Base-by-base conservation (phyloP, 2,113 vertebrate species). In the Callocephalon fimbriatum region DNA sequence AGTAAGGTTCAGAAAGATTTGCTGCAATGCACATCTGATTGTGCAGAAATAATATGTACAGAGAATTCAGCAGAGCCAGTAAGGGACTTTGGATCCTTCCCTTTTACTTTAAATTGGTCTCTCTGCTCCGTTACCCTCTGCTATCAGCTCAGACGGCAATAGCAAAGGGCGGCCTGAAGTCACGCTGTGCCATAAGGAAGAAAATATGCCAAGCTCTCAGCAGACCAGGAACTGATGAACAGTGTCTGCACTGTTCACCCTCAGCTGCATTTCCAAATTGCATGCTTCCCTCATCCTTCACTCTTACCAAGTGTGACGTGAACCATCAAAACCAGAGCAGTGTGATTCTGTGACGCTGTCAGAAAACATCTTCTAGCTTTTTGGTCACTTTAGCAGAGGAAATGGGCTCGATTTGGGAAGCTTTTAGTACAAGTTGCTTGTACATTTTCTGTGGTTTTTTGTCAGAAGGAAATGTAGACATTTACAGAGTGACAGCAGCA, bases 111-210 rank as follows among this genome's bases (percentile, higher is more conserved):
- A 44, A 40, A 73, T 66, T 21, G 22, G 42, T 54, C 66, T 74
- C 6, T 7, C 31, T 79, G 44, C 26, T 63, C 31, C 5, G 21
- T 51, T 26, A 31, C 3, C 53, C 62, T 59, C 63, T 67, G 50
- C 22, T 56, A 17, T 76, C 67, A 80, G 40, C 50, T 86, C 72
- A 70, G 47, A 65, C 17, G 44, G 42, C 45, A 91, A 31, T 1
- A 88, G 71, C 4, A 2, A 90, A 72, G 35, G 38, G 29, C 2
- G 2, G 47, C 31, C 35, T 53, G 62, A 21, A 17, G 18, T 50
- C 40, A 45, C 0, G 0, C 9, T 53, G 35, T n/a, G 40, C 59
- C 3, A 1, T 16, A 51, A 86, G 32, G 51, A 61, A 67, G 63
- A 35, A 83, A 61, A 70, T 48, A 76, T 2, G 15, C 45, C 72